Percentiles rank a stretch among this genome's conserved stretches.
Conservation (phyloP, 2,888 invertebrate genomes). For the Chrysopilus asiliformis region DNA sequence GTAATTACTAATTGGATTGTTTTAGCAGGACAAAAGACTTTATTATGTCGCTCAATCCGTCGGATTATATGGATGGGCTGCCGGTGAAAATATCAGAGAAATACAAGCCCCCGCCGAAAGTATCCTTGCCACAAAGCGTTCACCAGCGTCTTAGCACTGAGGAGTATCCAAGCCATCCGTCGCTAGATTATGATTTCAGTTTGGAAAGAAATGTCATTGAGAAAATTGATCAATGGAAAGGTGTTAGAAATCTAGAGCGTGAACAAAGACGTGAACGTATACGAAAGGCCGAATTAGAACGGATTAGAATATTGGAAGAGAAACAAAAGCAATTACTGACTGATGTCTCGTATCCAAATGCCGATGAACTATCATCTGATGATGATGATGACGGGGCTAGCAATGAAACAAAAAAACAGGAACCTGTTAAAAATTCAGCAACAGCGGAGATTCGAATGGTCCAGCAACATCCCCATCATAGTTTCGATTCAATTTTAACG, state of each 20-base stretch:
- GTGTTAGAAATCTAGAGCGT: slow-evolving; percentile 47
- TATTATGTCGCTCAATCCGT: slow-evolving; percentile 26
- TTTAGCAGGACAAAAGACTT: no score
- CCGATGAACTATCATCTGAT: slow-evolving; percentile 43
- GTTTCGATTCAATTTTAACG: slow-evolving; percentile 33
- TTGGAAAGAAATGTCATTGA: slow-evolving; percentile 58
- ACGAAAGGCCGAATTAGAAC: slow-evolving; percentile 44
- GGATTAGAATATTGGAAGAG: slow-evolving; percentile 43
- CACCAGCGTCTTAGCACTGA: slow-evolving; percentile 41
- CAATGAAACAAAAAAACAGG: neutral
- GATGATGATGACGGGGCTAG: slow-evolving; percentile 10
- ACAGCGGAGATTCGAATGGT: neutral
- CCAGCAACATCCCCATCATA: slow-evolving; percentile 16
- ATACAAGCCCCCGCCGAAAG: slow-evolving; percentile 66
- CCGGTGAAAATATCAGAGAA: slow-evolving; percentile 80
- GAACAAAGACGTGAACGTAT: slow-evolving; percentile 48
- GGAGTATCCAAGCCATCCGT: slow-evolving; percentile 40
- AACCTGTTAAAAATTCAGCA: neutral
- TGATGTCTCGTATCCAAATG: slow-evolving; percentile 46
- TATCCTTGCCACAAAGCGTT: slow-evolving; percentile 45
- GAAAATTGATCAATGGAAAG: slow-evolving; percentile 57
- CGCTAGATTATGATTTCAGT: slow-evolving; percentile 53
- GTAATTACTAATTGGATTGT: no score
- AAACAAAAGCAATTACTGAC: slow-evolving; percentile 43
- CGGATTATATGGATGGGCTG: slow-evolving; percentile 65